These are phyloP conservation scores for Parasteatoda tepidariorum DNA, from an alignment of 1,140 invertebrate genomes.

Conservation along the genomic window DNA sequence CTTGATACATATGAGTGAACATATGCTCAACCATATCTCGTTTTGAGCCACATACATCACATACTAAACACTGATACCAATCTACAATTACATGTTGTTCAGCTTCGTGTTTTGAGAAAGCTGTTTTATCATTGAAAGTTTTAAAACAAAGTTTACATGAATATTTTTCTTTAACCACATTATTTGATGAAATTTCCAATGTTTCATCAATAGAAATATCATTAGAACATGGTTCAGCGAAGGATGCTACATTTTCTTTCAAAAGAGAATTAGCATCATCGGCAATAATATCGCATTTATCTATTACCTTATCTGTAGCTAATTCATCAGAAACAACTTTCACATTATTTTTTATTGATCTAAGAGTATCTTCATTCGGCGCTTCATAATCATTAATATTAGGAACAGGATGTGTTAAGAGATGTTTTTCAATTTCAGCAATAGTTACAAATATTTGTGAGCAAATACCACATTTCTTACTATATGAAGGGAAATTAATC, in stretches of 20 bases:
- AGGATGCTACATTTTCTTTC: background rate
- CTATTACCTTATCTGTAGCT: too few relatives aligned
- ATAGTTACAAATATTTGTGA: constrained; percentile 9
- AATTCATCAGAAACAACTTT: background rate
- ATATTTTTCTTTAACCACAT: background rate
- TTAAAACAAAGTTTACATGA: constrained; percentile 30
- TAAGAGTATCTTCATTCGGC: background rate
- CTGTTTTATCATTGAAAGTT: background rate
- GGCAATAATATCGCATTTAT: background rate
- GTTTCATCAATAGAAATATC: background rate
- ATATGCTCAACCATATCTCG: constrained; percentile 42
- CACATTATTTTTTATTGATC: background rate
- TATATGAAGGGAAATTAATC: background rate
- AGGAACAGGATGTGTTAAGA: background rate
- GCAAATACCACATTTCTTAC: constrained; percentile 41
- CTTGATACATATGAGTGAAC: constrained; percentile 52
- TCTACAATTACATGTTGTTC: constrained; percentile 26
- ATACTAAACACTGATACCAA: constrained; percentile 48
- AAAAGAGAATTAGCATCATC: too few relatives aligned
- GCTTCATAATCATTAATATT: background rate
- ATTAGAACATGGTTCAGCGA: background rate
- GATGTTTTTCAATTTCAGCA: constrained; percentile 36
- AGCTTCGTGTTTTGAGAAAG: background rate
- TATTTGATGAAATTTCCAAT: background rate
- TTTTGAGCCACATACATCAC: constrained; percentile 18